phyloP scores from a whole-genome alignment of 2,113 vertebrate genomes.

The rabbit (Oryctolagus cuniculus) region mOryCun1.1 NC_091449.1:63403501-63404000 shows the following conservation, averaged over 20 bases:
- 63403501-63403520: neutral
- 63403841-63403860: neutral
- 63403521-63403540: neutral
- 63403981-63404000: neutral
- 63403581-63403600: neutral
- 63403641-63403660: neutral
- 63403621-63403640: fast-evolving
- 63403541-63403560: neutral
- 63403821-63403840: neutral
- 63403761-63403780: neutral
- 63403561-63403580: neutral
- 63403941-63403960: neutral
- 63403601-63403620: neutral
- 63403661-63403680: too few relatives aligned
- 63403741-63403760: neutral
- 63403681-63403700: neutral
- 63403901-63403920: neutral
- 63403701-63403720: neutral
- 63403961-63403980: neutral
- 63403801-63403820: neutral
- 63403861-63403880: neutral
- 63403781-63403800: neutral
- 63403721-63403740: neutral
- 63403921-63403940: neutral
- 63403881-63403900: neutral